These are phyloP conservation scores for Phalacrocorax brasilianus DNA, from an alignment of 2,113 vertebrate genomes.

Conservation along the genomic window DNA sequence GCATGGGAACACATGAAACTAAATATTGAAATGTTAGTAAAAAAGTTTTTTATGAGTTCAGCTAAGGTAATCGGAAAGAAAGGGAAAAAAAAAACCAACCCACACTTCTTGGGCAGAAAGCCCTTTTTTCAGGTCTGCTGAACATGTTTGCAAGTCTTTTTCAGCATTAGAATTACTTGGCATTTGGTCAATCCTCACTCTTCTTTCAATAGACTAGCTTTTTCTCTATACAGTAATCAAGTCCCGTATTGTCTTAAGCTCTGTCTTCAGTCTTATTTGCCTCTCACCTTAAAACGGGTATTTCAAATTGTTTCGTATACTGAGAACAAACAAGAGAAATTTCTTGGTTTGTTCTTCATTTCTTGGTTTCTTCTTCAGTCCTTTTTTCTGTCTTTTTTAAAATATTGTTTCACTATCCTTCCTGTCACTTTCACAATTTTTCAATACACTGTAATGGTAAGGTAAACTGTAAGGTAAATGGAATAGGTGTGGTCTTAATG, in stretches of 20 bases:
- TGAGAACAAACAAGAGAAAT: neutral
- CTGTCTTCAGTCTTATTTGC: neutral
- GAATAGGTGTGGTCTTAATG: neutral
- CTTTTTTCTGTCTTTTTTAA: neutral
- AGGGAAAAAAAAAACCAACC: neutral
- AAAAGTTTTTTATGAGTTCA: neutral
- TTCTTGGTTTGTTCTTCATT: neutral
- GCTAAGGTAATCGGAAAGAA: neutral
- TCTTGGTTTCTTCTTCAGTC: neutral
- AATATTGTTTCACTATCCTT: neutral
- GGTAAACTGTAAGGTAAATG: neutral
- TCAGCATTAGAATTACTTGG: neutral
- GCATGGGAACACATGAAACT: neutral
- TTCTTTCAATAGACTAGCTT: neutral
- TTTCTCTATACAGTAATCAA: neutral
- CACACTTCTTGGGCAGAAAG: neutral
- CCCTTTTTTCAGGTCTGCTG: neutral
- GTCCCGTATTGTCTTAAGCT: neutral
- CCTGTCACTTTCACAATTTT: neutral
- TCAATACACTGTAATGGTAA: neutral
- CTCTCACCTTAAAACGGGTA: neutral
- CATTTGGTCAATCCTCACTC: neutral
- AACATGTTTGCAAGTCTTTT: neutral
- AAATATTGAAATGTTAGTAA: neutral
- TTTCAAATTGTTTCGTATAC: neutral